These are phyloP conservation scores for Neoarius graeffei DNA, from an alignment of 2,113 vertebrate species.

Conservation along the genomic window DNA sequence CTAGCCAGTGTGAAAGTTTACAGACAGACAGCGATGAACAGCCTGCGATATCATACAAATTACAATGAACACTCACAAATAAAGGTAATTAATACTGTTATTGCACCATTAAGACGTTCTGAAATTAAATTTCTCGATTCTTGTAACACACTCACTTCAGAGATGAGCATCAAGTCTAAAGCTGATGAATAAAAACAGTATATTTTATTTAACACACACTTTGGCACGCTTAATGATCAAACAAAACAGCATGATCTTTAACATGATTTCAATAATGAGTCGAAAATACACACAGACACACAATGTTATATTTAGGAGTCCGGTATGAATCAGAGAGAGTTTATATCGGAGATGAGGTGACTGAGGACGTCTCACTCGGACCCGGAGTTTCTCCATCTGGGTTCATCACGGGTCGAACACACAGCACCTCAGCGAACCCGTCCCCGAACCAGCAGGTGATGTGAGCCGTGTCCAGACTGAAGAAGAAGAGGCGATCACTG, in stretches of 20 bases:
- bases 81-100: not conserved
- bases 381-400: not conserved
- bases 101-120: not conserved
- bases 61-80: not conserved
- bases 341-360: not conserved
- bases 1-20: too few relatives aligned
- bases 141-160: not conserved
- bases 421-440: constrained; percentile 83
- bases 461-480: constrained; percentile 76
- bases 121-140: not conserved
- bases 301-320: not conserved
- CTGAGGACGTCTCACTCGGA: not conserved
- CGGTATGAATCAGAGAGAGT: not conserved
- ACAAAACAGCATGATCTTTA: not conserved
- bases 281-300: not conserved
- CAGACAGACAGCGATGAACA: too few relatives aligned
- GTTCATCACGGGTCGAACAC: constrained; percentile 64
- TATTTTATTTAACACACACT: not conserved
- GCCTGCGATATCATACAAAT: too few relatives aligned
- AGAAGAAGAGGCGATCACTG: constrained; percentile 56
- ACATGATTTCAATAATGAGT: not conserved
- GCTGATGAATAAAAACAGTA: not conserved
- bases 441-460: constrained; percentile 88
- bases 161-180: not conserved
- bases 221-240: not conserved